Base-by-base conservation (phyloP, 2,888 invertebrate species). In the Eristalinus sepulchralis region DNA sequence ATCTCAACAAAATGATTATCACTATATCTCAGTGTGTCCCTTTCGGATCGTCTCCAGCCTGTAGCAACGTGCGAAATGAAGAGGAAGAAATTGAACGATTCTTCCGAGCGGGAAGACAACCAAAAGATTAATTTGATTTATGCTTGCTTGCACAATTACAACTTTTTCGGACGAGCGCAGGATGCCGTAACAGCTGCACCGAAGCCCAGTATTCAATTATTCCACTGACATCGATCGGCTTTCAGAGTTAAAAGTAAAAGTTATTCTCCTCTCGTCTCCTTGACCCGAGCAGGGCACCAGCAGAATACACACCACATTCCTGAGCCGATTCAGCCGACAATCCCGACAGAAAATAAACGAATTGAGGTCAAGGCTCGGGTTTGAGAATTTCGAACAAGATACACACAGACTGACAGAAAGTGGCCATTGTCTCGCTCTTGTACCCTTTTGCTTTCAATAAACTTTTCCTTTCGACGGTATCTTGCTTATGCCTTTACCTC, bases 391-490 rank as follows among this genome's bases (percentile, higher is more conserved):
- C 57, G 70, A 82, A 33, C 36, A 9, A n/a, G 34, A 22, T 17
- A 24, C 27, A 66, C 66, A 75, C 62, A 79, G 75, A 86, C 63
- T 84, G 84, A 80, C 80, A 66, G 78, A 33, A 60, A 47, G 31
- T 63, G 79, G 27, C 53, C 83, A 83, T 79, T 83, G 78, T 79
- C 66, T 83, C 39, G 31, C 27, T 27, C 20, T 0, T 8, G 63
- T 72, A 73, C 82, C 86, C 78, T 83, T 79, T 79, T 86, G 78
- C 78, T 83, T 86, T 86, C 86, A 86, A 86, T 79, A 75, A 83
- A 86, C 86, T 86, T 86, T 83, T 83, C 83, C 78, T 86, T 76
- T 86, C 67, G 39, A 71, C 59, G 63, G 73, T 36, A 77, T 64
- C 70, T 80, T 11, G 75, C 55, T 78, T 76, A 13, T 63, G 24